A percentile compares a stretch with the other conserved stretches of the same genome.
Conservation (phyloP, 1,140 invertebrate species). For the Berghia stephanieae region DNA sequence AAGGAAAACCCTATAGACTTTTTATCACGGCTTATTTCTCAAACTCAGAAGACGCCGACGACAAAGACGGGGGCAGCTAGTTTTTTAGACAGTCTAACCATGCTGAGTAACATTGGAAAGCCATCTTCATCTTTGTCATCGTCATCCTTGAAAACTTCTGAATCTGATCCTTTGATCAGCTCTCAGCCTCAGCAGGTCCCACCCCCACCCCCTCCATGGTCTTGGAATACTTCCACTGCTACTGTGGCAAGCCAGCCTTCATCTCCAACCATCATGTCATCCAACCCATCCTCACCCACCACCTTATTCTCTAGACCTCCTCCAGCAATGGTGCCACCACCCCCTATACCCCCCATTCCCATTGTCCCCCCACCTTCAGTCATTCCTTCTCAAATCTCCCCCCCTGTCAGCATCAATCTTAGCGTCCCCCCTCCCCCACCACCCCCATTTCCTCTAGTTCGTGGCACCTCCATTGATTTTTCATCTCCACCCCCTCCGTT, state of each 20-base stretch:
- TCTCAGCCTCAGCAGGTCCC: too few relatives aligned
- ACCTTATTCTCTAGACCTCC: neutral
- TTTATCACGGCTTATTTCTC: slow-evolving; percentile 57
- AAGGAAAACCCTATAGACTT: slow-evolving; percentile 60
- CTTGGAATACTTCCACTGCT: too few relatives aligned
- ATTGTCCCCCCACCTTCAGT: slow-evolving; percentile 29
- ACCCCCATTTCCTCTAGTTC: slow-evolving; percentile 15
- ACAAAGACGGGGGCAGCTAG: slow-evolving; percentile 36
- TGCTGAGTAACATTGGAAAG: slow-evolving; percentile 49
- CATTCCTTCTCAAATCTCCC: too few relatives aligned
- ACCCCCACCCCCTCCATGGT: too few relatives aligned
- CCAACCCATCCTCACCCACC: slow-evolving; percentile 13
- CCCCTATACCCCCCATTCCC: slow-evolving; percentile 21
- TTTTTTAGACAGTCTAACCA: slow-evolving; percentile 54
- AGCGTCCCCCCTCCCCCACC: slow-evolving; percentile 33
- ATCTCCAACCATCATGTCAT: slow-evolving; percentile 13
- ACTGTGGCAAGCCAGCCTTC: neutral
- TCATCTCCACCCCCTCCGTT: slow-evolving; percentile 21
- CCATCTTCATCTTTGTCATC: too few relatives aligned
- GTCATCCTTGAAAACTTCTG: too few relatives aligned
- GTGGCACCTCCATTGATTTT: neutral
- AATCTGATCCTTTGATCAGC: too few relatives aligned
- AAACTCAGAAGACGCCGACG: slow-evolving; percentile 48
- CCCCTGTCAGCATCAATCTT: neutral
- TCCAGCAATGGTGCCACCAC: slow-evolving; percentile 30